Evolutionary conservation across 2,888 invertebrate genomes (phyloP).

Genomic region (Drosophila pegasa): DNA sequence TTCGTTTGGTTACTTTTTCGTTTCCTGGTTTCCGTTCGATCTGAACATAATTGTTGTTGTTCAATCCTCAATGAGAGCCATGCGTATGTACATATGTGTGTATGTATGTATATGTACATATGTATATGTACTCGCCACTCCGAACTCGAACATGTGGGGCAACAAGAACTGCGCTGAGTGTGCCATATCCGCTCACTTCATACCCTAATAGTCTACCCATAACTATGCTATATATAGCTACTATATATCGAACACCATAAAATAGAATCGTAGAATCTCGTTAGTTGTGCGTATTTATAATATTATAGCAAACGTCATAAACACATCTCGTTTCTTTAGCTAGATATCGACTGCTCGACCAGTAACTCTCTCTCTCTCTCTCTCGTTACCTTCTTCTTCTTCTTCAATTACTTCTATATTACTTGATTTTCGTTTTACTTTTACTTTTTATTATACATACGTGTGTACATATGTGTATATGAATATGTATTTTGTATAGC

Average conservation of each 20-base stretch:
- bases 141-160: conserved; percentile 36
- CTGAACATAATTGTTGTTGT: conserved; percentile 71
- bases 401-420: conserved; percentile 4
- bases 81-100: conserved; percentile 8
- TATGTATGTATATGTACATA: conserved; percentile 21
- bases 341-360: conserved; percentile 27
- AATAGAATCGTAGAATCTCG: conserved; percentile 32
- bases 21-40: conserved; percentile 71
- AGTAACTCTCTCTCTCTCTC: conserved; percentile 27
- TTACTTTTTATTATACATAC: not conserved
- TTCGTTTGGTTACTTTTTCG: not conserved
- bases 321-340: conserved; percentile 28
- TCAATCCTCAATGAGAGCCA: conserved; percentile 27
- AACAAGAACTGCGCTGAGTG: conserved; percentile 53
- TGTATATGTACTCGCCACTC: conserved; percentile 16
- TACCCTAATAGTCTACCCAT: conserved; percentile 30
- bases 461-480: conserved; percentile 14
- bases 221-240: conserved; percentile 17
- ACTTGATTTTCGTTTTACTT: conserved; percentile 6
- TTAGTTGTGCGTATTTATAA: conserved; percentile 38
- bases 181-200: conserved; percentile 46
- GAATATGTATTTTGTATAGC: conserved; percentile 16
- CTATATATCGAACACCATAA: conserved; percentile 16
- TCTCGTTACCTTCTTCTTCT: conserved; percentile 32
- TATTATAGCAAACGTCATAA: conserved; percentile 30